Base-by-base conservation (phyloP, 2,888 invertebrate species). In the Lithosia quadra region DNA sequence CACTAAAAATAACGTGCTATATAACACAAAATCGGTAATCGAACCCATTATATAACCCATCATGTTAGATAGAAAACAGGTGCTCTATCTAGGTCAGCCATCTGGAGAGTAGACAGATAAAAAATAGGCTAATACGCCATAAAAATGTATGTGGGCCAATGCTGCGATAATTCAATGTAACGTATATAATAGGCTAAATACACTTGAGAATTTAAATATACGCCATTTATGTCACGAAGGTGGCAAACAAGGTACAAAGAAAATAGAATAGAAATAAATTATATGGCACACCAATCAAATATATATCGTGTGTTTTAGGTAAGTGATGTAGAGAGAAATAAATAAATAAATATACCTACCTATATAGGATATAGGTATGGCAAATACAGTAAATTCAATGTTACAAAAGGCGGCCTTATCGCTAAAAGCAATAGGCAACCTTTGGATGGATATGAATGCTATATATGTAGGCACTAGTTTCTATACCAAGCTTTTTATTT, bases 191-290 rank as follows among this genome's bases (percentile, higher is more conserved):
- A 53, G 63, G 15, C 36, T 56, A 74, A 72, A 74, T 64, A 68
- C n/a, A 34, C 56, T 69, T 43, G 74, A 67, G 60, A 77, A 71
- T 77, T 68, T 49, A 66, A 69, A 64, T n/a, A 67, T 67, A n/a
- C n/a, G n/a, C n/a, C n/a, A n/a, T n/a, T n/a, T 65, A 22, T 22
- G 22, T 36, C 36, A 60, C 59, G 15, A 15, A 21, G 9, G 36
- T 15, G 22, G 36, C 4, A 43, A 43, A 43, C 43, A n/a, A n/a
- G n/a, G n/a, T n/a, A n/a, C n/a, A n/a, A n/a, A n/a, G n/a, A n/a
- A n/a, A n/a, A n/a, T 18, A 43, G 0, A 7, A 7, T 18, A 18
- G 43, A 18, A 7, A 43, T 18, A 43, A 43, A 8, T 43, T n/a
- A n/a, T n/a, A n/a, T n/a, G n/a, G n/a, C n/a, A n/a, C n/a, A n/a